A percentile compares a stretch with the other conserved stretches of the same genome.
These are phyloP conservation scores for Labrus mixtus DNA, from an alignment of 2,113 vertebrate genomes.

Conservation along the genomic window DNA sequence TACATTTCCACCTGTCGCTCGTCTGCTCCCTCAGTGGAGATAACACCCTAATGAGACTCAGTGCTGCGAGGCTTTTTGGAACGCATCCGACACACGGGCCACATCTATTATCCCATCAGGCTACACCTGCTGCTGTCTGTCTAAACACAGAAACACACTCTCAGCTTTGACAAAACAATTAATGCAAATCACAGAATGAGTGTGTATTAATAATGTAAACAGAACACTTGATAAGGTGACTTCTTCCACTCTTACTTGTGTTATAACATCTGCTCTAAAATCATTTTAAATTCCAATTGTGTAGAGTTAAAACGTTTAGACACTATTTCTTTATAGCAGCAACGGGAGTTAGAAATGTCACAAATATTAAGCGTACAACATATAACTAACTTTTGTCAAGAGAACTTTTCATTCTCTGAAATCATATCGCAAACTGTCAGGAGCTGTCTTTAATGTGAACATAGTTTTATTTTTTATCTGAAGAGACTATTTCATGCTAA, in stretches of 20 bases:
- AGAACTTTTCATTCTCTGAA: too few relatives aligned
- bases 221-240: not conserved
- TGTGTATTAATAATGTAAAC: not conserved
- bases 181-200: not conserved
- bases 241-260: not conserved
- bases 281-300: too few relatives aligned
- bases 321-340: too few relatives aligned
- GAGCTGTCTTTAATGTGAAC: too few relatives aligned
- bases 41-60: constrained; percentile 66
- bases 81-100: constrained; percentile 17
- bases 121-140: constrained; percentile 19
- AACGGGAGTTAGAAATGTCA: too few relatives aligned
- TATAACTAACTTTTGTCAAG: too few relatives aligned
- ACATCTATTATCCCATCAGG: constrained; percentile 53
- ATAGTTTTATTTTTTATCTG: too few relatives aligned
- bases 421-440: too few relatives aligned
- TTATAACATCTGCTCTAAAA: too few relatives aligned
- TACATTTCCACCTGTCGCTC: constrained; percentile 73
- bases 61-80: constrained; percentile 61
- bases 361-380: too few relatives aligned
- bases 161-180: constrained; percentile 9
- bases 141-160: constrained; percentile 24
- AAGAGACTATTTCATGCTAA: too few relatives aligned
- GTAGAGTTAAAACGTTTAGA: too few relatives aligned
- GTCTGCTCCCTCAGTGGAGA: constrained; percentile 53